Conservation (phyloP, 2,113 vertebrate species). For the Chaetorhynchus papuensis region DNA sequence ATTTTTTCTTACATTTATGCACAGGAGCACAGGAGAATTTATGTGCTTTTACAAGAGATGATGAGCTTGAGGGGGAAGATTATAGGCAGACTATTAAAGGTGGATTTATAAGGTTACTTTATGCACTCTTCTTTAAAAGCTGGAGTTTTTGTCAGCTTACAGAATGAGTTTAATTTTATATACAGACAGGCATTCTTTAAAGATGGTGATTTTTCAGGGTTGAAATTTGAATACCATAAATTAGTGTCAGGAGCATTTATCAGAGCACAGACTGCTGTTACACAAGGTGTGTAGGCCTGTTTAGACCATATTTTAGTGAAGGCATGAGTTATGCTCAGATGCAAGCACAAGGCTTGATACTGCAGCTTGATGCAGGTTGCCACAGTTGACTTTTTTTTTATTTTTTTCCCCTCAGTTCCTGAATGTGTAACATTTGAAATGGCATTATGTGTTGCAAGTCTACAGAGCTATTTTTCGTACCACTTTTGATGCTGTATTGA, state of each 20-base stretch:
- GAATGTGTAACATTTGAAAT: neutral
- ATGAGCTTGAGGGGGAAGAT: neutral
- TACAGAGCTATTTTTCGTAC: neutral
- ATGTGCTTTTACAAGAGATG: neutral
- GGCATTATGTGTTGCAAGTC: neutral
- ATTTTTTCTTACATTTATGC: neutral
- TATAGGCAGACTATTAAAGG: neutral
- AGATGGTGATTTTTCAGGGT: neutral
- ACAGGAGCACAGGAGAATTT: neutral
- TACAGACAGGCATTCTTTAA: neutral
- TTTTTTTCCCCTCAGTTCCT: neutral
- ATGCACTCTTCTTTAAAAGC: neutral
- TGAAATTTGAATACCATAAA: neutral
- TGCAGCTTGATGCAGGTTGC: neutral
- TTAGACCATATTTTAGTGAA: neutral
- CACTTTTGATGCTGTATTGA: neutral
- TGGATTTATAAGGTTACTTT: neutral
- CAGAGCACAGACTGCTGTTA: neutral
- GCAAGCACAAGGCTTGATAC: neutral
- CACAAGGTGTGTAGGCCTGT: neutral
- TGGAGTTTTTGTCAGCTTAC: accelerated
- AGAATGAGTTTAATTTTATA: neutral
- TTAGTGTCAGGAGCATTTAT: neutral
- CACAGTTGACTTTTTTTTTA: neutral
- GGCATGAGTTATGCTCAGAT: neutral